Percentiles rank a stretch among this genome's conserved stretches.
Evolutionary conservation across 2,797 vertebrate species (phyloP).

Genomic region (Sarcoramphus papa): DNA sequence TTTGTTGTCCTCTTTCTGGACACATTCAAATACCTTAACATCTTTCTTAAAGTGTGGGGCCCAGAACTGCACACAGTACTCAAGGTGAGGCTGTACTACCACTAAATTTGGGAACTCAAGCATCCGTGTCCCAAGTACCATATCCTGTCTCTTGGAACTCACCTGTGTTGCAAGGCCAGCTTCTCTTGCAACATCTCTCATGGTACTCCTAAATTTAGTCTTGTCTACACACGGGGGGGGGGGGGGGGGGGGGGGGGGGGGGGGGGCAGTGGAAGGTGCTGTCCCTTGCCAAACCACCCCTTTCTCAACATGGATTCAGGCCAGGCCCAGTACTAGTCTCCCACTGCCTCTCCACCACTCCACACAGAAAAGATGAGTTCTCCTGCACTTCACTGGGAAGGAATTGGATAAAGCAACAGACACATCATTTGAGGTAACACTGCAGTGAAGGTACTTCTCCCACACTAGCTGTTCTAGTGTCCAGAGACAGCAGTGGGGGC

Average conservation of each 20-base stretch:
- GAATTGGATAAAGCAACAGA: background rate
- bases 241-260: no score
- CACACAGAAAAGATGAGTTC: background rate
- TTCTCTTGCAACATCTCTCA: background rate
- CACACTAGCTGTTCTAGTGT: background rate
- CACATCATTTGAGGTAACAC: background rate
- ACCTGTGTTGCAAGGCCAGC: background rate
- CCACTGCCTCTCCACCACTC: background rate
- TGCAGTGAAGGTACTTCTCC: background rate
- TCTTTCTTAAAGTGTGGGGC: no score
- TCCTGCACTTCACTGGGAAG: background rate
- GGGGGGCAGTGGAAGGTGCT: background rate
- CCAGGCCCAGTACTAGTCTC: background rate
- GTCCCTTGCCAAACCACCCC: background rate
- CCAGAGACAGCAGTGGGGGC: background rate
- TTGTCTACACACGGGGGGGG: background rate
- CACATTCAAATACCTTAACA: no score
- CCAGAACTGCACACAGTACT: no score
- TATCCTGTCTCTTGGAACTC: background rate
- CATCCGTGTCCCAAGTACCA: accelerated
- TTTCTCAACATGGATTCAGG: background rate
- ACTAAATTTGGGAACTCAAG: background rate
- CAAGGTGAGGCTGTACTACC: background rate
- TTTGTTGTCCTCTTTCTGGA: no score
- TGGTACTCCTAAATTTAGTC: background rate